phyloP scores from a whole-genome alignment of 2,113 vertebrate species.

The Mirza zaza region DNA sequence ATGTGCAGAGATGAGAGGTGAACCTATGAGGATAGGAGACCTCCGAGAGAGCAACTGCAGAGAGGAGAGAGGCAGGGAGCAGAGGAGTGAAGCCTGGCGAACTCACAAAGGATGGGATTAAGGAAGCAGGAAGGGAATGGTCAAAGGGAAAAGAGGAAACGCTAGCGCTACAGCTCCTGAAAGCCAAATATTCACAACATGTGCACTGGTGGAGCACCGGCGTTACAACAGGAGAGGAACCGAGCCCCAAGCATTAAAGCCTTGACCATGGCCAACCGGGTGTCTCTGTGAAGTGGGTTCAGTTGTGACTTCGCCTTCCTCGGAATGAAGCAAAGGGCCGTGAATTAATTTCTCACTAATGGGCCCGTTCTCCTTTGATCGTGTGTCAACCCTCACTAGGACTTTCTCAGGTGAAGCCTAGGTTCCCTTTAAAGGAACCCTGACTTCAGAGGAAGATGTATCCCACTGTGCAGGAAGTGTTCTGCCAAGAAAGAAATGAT shows the following conservation, averaged over 20 bases:
- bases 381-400: background rate
- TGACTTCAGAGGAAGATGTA: background rate
- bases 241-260: background rate
- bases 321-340: fast-evolving
- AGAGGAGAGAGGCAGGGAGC: background rate
- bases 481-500: background rate
- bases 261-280: background rate
- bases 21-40: background rate
- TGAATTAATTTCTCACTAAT: background rate
- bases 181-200: background rate
- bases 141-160: background rate
- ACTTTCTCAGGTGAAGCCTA: background rate
- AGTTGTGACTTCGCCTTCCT: fast-evolving
- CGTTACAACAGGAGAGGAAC: fast-evolving
- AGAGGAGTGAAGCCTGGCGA: background rate
- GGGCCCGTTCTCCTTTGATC: background rate
- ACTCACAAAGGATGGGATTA: background rate
- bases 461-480: background rate
- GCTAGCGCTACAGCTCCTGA: background rate
- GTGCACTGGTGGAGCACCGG: background rate
- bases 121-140: background rate
- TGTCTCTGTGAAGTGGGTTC: fast-evolving
- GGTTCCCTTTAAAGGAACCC: background rate
- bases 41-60: background rate
- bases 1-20: background rate